Percentiles rank a stretch among this genome's conserved stretches.
Evolutionary conservation across 2,113 vertebrate genomes (phyloP).

Genomic region (Gymnogyps californianus): DNA sequence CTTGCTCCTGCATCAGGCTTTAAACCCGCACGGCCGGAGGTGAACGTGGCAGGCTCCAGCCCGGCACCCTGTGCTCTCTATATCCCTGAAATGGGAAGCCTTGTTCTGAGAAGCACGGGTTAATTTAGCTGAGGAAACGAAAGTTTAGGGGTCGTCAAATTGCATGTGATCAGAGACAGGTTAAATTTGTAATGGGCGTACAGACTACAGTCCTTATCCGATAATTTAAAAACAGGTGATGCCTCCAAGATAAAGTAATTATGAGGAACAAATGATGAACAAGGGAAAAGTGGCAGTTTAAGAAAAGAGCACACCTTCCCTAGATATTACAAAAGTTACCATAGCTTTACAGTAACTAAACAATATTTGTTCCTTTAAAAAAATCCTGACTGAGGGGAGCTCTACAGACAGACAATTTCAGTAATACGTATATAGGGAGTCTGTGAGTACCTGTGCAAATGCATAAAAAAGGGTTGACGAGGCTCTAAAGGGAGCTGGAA

Average conservation of each 20-base stretch:
- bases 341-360: background rate
- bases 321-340: background rate
- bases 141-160: background rate
- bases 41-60: rapidly evolving
- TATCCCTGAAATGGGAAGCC: background rate
- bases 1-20: background rate
- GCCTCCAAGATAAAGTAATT: background rate
- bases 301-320: background rate
- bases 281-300: background rate
- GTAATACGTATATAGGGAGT: background rate
- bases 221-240: background rate
- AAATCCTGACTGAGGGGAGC: background rate
- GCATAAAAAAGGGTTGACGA: background rate
- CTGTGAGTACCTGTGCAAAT: background rate
- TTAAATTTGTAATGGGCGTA: background rate
- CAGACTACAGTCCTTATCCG: background rate
- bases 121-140: background rate
- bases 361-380: background rate
- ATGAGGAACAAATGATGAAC: background rate
- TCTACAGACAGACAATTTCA: background rate
- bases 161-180: background rate
- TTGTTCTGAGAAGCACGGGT: background rate
- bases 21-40: rapidly evolving
- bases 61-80: background rate
- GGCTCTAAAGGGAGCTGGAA: background rate